Evolutionary conservation across 2,888 invertebrate genomes (phyloP).

Genomic region (Meandrusa payeni): DNA sequence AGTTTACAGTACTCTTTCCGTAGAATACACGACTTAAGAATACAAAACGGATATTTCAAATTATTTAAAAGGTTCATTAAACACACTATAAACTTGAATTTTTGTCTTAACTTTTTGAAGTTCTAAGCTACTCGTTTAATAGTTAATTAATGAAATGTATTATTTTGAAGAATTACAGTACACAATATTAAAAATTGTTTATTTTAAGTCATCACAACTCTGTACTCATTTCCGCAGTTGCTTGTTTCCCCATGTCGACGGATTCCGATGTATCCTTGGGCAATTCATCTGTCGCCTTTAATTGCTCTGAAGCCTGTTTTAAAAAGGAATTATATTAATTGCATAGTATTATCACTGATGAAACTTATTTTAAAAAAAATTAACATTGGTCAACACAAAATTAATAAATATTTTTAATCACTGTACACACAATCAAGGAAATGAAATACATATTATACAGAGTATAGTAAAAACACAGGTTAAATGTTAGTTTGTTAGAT

Average conservation of each 20-base stretch:
- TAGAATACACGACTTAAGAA: too few species aligned
- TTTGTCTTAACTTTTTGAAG: too few species aligned
- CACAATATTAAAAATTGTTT: too few species aligned
- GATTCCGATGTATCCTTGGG: slow-evolving; percentile 42
- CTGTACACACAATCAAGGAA: slow-evolving; percentile 33
- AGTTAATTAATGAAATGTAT: too few species aligned
- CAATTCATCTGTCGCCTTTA: slow-evolving; percentile 45
- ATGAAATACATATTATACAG: slow-evolving; percentile 34
- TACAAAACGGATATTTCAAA: too few species aligned
- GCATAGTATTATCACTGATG: too few species aligned
- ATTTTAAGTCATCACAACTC: slow-evolving; percentile 82
- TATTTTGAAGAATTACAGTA: too few species aligned
- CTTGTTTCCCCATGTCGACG: slow-evolving; percentile 46
- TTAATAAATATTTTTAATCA: slow-evolving; percentile 31
- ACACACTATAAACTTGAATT: too few species aligned
- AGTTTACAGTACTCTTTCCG: too few species aligned
- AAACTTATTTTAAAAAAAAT: slow-evolving; percentile 7
- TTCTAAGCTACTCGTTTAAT: too few species aligned
- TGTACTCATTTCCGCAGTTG: slow-evolving; percentile 84
- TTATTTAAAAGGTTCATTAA: too few species aligned
- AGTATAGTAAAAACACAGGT: slow-evolving; percentile 37
- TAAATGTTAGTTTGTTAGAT: slow-evolving; percentile 56
- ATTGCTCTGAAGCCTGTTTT: slow-evolving; percentile 74
- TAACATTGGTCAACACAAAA: slow-evolving; percentile 23
- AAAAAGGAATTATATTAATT: slow-evolving; percentile 19